Percentiles rank a stretch among this genome's conserved stretches.
Evolutionary conservation across 1,140 invertebrate genomes (phyloP).

Genomic region (Eriosoma lanigerum): DNA sequence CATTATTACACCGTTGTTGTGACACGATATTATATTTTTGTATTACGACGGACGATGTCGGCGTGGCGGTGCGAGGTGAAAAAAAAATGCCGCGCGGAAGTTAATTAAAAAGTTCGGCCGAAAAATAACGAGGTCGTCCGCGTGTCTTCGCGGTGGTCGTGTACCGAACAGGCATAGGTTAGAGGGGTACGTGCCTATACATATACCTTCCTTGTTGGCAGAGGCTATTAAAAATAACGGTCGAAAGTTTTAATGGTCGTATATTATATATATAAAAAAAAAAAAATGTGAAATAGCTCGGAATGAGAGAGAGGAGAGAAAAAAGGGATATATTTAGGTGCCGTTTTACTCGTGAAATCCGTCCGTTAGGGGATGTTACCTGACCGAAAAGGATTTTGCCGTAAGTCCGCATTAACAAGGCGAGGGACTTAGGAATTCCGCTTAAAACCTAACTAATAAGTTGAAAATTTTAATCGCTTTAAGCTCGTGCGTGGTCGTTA

Average conservation of each 20-base stretch:
- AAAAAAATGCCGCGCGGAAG: not conserved
- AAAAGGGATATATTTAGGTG: slow-evolving; percentile 19
- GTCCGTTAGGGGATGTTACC: slow-evolving; percentile 33
- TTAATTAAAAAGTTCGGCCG: slow-evolving; percentile 45
- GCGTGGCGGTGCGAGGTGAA: too few species aligned
- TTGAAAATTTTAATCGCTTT: slow-evolving; percentile 48
- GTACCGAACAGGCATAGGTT: too few species aligned
- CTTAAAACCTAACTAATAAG: slow-evolving; percentile 40
- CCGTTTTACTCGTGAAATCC: slow-evolving; percentile 32
- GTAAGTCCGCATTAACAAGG: slow-evolving; percentile 47
- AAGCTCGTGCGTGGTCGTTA: slow-evolving; percentile 22
- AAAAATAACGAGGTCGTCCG: slow-evolving; percentile 38
- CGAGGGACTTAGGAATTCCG: slow-evolving; percentile 1
- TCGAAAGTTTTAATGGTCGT: slow-evolving; percentile 47
- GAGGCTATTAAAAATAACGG: slow-evolving; percentile 49
- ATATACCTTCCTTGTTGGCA: slow-evolving; percentile 2
- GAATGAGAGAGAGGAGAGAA: not conserved
- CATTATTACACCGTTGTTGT: too few species aligned
- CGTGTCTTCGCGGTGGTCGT: not conserved
- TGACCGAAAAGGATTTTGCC: slow-evolving; percentile 44
- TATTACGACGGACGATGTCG: too few species aligned
- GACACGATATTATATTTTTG: too few species aligned
- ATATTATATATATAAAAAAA: too few species aligned
- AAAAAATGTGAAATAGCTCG: not conserved
- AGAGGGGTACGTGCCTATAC: too few species aligned